Conservation (phyloP, 2,888 invertebrate genomes). For the Apamea epomidion region DNA sequence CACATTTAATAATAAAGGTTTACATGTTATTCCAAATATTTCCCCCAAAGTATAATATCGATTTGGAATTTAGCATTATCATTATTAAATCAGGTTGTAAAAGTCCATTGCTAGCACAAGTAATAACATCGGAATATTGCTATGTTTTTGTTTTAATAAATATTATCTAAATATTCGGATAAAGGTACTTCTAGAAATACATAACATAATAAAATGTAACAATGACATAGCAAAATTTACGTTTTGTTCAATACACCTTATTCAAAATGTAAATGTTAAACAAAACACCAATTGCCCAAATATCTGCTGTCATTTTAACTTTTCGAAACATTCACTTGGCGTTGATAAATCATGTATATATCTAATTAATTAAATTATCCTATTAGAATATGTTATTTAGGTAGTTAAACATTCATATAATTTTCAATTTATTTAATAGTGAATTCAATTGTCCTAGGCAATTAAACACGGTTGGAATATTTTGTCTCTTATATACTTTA, state of each 20-base stretch:
- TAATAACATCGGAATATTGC: not conserved
- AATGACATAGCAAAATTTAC: conserved; percentile 50
- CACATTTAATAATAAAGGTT: conserved; percentile 6
- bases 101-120: not conserved
- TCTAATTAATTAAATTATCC: conserved; percentile 1
- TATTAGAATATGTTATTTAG: not conserved
- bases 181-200: conserved; percentile 2
- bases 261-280: conserved; percentile 27
- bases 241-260: conserved; percentile 33
- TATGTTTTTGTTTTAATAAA: not conserved
- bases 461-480: conserved; percentile 12
- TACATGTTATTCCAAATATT: conserved; percentile 3
- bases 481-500: conserved; percentile 21
- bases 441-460: conserved; percentile 3
- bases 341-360: not conserved
- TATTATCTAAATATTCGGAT: conserved; percentile 20
- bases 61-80: conserved; percentile 6
- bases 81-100: not conserved
- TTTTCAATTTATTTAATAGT: conserved; percentile 18
- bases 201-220: conserved; percentile 19
- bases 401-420: conserved; percentile 25
- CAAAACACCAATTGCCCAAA: conserved; percentile 49
- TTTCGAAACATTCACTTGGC: conserved; percentile 2
- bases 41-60: conserved; percentile 8
- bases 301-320: conserved; percentile 16